These are phyloP conservation scores for Pyrochroa serraticornis DNA, from an alignment of 2,888 invertebrate species.

Conservation along the genomic window DNA sequence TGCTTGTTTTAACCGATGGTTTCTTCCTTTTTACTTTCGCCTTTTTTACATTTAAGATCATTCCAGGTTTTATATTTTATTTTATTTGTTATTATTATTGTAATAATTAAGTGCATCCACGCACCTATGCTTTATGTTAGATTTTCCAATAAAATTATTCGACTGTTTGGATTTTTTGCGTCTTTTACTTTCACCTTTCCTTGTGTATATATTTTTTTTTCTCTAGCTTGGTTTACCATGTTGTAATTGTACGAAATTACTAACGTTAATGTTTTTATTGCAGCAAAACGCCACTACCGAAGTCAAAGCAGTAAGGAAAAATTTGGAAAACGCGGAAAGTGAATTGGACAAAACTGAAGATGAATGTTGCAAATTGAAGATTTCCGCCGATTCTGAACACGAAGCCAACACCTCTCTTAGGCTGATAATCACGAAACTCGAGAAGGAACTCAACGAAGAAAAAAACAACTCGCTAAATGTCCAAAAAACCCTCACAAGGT, in stretches of 20 bases:
- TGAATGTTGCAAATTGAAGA: slow-evolving; percentile 60
- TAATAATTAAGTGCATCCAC: too few relatives aligned
- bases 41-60: slow-evolving; percentile 1
- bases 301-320: slow-evolving; percentile 54
- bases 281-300: slow-evolving; percentile 40
- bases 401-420: slow-evolving; percentile 60
- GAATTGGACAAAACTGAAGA: slow-evolving; percentile 61
- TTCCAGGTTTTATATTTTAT: slow-evolving; percentile 1
- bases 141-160: slow-evolving; percentile 10
- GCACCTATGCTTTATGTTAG: too few relatives aligned
- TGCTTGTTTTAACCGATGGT: slow-evolving; percentile 15
- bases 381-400: slow-evolving; percentile 63
- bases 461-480: slow-evolving; percentile 59
- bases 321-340: slow-evolving; percentile 55
- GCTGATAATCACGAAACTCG: slow-evolving; percentile 62
- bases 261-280: slow-evolving; percentile 3
- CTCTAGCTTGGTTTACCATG: not conserved
- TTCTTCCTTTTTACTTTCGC: slow-evolving; percentile 8
- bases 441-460: slow-evolving; percentile 61
- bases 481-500: slow-evolving; percentile 57
- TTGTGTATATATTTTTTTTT: slow-evolving; percentile 22
- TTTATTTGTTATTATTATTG: not conserved
- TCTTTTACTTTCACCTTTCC: slow-evolving; percentile 17
- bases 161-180: slow-evolving; percentile 3
- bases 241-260: slow-evolving; percentile 6